Percentiles rank a stretch among this genome's conserved stretches.
These are phyloP conservation scores for Gulo gulo DNA, from an alignment of 2,113 vertebrate genomes.

Conservation along the genomic window DNA sequence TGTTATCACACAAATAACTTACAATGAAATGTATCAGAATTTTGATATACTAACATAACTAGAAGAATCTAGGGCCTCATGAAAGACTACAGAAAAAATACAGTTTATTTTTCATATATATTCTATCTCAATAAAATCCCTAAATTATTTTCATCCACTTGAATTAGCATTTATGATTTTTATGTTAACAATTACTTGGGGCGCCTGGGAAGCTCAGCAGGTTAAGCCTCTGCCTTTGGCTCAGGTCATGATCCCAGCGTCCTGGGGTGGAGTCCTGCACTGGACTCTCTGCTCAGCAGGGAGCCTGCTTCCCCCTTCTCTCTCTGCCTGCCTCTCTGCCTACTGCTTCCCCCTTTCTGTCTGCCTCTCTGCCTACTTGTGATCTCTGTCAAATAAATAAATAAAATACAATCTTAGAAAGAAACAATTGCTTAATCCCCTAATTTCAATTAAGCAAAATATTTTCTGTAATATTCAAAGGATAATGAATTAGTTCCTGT, in stretches of 20 bases:
- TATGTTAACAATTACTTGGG: not conserved
- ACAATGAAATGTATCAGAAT: not conserved
- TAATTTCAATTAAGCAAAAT: not conserved
- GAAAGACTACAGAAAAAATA: not conserved
- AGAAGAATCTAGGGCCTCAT: not conserved
- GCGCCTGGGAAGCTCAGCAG: too few relatives aligned
- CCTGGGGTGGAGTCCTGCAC: too few relatives aligned
- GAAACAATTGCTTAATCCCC: not conserved
- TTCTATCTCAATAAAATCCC: constrained; percentile 25
- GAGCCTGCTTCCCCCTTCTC: too few relatives aligned
- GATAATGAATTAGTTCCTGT: not conserved
- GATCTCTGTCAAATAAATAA: too few relatives aligned
- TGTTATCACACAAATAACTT: not conserved
- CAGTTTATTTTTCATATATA: not conserved
- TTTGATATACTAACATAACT: not conserved
- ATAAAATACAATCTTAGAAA: too few relatives aligned
- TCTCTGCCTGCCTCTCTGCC: too few relatives aligned
- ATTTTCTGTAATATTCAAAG: not conserved
- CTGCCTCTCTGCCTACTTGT: too few relatives aligned
- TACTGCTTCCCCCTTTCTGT: too few relatives aligned
- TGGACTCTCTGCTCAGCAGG: too few relatives aligned
- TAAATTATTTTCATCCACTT: constrained; percentile 28
- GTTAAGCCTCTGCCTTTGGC: too few relatives aligned
- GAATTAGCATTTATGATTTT: not conserved
- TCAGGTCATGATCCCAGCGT: too few relatives aligned